Evolutionary conservation across 1,140 invertebrate species (phyloP), one percentile per base, ranked within the genome.

Genomic region (Drosophila funebris): DNA sequence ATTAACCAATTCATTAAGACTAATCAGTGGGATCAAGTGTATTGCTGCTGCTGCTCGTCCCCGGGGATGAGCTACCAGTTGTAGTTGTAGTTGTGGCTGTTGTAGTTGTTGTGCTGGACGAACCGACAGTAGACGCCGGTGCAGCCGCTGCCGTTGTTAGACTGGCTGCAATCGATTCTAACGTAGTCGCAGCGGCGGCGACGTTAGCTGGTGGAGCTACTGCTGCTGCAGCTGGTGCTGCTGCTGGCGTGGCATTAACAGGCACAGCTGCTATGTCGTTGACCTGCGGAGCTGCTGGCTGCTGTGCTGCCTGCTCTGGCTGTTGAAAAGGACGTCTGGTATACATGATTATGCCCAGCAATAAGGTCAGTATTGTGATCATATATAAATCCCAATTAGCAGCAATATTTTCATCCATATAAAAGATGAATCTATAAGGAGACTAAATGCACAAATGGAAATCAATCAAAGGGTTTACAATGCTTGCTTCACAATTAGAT

Each of bases 311-410:
- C 27, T 58, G 67, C 52, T 76, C 87, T 14, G 48, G 80, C 31
- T 91, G 76, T 73, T 91, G 92, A 76, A 94, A 94, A 11, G 95
- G 95, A 73, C 96, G 93, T 63, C 95, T 93, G 68, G 96, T 95
- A 88, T 97, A 97, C 60, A 97, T 94, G 0, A 98, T 94, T 5
- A 96, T 92, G 18, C 96, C 97, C 44, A 99, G 92, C 14, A 97
- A 91, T n/a, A 96, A 94, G 2, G 96, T 95, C 9, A 99, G 93
- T 18, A 96, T 92, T 44, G 96, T 96, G 56, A 99, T 96, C 61
- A 99, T 92, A 92, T 98, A 99, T 9, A 99, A 93, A 92, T 99
- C 98, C 98, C 98, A 99, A 92, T 98, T 97, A 41, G 96, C 95
- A 20, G 96, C 95, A 8, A 98, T 93, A 20, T 94, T 92, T 58